Percentiles rank a stretch among this genome's conserved stretches.
phyloP scores from a whole-genome alignment of 2,797 vertebrate species.

The Gymnocypris eckloni region DNA sequence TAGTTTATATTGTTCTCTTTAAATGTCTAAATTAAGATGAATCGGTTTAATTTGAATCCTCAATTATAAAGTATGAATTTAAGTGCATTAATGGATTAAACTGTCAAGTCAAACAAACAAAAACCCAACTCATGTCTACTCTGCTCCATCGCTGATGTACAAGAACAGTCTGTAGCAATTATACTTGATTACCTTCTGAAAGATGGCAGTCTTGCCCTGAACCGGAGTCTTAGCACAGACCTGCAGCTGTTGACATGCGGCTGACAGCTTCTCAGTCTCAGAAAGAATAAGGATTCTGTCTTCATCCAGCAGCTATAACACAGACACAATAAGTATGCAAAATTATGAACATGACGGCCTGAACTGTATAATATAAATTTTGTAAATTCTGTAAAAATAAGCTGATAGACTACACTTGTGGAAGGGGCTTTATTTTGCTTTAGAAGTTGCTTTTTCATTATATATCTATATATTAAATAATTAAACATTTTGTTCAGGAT shows the following conservation, averaged over 20 bases:
- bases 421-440: no score
- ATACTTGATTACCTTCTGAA: conserved; percentile 86
- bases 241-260: conserved; percentile 91
- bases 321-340: conserved; percentile 5
- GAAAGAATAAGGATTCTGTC: conserved; percentile 85
- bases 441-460: no score
- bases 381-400: background rate
- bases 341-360: background rate
- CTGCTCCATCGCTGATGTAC: background rate
- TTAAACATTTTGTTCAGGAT: no score
- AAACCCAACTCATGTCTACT: background rate
- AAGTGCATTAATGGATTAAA: conserved; percentile 14
- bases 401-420: background rate
- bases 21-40: background rate
- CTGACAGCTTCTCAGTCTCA: conserved; percentile 90
- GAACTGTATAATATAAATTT: background rate
- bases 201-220: conserved; percentile 92
- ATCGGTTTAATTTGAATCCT: background rate
- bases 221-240: conserved; percentile 83
- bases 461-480: no score
- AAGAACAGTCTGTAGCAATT: background rate
- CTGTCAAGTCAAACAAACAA: background rate
- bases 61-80: background rate
- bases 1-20: conserved; percentile 10
- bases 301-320: conserved; percentile 85